Conservation (phyloP, 2,888 invertebrate species). For the Coelopa pilipes region DNA sequence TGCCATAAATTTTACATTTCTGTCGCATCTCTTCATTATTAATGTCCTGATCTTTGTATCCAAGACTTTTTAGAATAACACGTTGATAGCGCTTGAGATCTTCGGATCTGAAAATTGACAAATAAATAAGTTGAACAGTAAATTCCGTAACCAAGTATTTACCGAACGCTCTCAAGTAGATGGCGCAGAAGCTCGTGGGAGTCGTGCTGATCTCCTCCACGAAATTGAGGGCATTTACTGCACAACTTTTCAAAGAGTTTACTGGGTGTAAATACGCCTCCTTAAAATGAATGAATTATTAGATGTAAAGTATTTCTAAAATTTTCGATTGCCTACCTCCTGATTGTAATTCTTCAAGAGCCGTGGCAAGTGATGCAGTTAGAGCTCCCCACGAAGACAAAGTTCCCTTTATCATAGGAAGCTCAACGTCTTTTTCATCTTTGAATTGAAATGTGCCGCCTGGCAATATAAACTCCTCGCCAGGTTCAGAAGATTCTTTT, state of each 20-base stretch:
- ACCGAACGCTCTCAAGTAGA: constrained; percentile 86
- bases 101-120: constrained; percentile 69
- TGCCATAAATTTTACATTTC: constrained; percentile 84
- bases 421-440: constrained; percentile 69
- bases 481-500: constrained; percentile 75
- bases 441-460: constrained; percentile 75
- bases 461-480: constrained; percentile 77
- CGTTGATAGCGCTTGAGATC: constrained; percentile 83
- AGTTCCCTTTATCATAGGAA: constrained; percentile 75
- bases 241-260: constrained; percentile 75
- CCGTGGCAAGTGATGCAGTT: constrained; percentile 76
- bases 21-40: constrained; percentile 79
- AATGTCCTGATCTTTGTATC: constrained; percentile 79
- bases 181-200: constrained; percentile 94
- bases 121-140: background rate
- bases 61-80: constrained; percentile 81
- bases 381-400: constrained; percentile 77
- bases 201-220: constrained; percentile 95
- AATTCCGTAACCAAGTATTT: constrained; percentile 49
- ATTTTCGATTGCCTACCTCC: constrained; percentile 51
- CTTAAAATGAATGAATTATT: constrained; percentile 55
- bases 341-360: constrained; percentile 76
- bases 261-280: constrained; percentile 75
- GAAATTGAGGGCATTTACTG: constrained; percentile 83
- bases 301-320: background rate